phyloP scores from a whole-genome alignment of 2,113 vertebrate species.

The Zeus faber region DNA sequence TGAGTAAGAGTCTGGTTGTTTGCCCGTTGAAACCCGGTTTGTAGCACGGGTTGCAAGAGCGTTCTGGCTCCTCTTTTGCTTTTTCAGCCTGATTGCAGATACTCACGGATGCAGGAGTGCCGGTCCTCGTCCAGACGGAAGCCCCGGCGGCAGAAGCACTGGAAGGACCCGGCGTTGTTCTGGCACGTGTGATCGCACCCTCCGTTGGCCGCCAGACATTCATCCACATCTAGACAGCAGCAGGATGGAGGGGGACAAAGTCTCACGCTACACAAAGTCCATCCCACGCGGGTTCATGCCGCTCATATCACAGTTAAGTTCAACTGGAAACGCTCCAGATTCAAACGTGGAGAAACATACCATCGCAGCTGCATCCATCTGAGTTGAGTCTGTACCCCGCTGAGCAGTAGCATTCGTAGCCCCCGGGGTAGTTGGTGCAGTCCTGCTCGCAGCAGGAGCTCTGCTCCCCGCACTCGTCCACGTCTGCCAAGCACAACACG shows the following conservation, averaged over 20 bases:
- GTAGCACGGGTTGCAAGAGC: no score
- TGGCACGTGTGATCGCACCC: constrained; percentile 86
- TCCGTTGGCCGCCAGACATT: constrained; percentile 76
- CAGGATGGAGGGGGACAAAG: not conserved
- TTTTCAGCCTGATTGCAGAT: no score
- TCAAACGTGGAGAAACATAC: constrained; percentile 60
- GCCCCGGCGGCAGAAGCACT: constrained; percentile 81
- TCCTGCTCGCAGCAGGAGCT: constrained; percentile 88
- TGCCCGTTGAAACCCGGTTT: no score
- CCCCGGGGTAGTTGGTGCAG: constrained; percentile 89
- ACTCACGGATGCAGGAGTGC: constrained; percentile 83
- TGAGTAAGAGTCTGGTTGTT: no score
- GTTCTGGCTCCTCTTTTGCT: no score
- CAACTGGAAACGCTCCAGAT: constrained; percentile 1
- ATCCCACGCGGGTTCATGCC: not conserved
- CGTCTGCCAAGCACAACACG: constrained; percentile 72
- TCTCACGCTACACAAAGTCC: not conserved
- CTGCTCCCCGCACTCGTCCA: constrained; percentile 80
- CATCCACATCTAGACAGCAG: constrained; percentile 83
- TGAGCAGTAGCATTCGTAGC: constrained; percentile 89
- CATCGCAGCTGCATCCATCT: constrained; percentile 87
- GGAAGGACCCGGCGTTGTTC: constrained; percentile 87
- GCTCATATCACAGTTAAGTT: not conserved
- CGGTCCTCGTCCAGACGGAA: constrained; percentile 82
- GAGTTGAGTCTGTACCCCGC: constrained; percentile 82